Percentiles rank a stretch among this genome's conserved stretches.
Evolutionary conservation across 1,140 invertebrate genomes (phyloP).

Genomic region (Nephotettix cincticeps): DNA sequence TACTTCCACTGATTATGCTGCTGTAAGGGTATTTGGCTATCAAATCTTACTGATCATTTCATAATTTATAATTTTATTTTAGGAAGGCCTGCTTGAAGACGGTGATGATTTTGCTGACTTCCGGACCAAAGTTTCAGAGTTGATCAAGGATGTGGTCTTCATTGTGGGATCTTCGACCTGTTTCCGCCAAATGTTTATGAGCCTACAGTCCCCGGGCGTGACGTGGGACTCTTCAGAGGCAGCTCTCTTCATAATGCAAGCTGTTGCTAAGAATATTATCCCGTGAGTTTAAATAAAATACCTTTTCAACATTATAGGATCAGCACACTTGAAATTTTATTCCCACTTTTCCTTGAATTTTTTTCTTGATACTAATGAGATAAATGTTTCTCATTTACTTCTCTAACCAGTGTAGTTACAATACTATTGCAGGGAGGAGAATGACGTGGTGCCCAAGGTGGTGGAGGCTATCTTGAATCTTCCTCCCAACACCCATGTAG

Average conservation of each 20-base stretch:
- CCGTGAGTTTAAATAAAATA: constrained; percentile 71
- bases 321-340: no score
- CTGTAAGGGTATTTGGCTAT: neutral
- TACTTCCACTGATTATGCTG: no score
- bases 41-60: constrained; percentile 22
- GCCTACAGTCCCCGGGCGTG: constrained; percentile 60
- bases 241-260: constrained; percentile 94
- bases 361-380: neutral
- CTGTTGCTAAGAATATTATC: constrained; percentile 92
- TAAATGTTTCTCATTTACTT: neutral
- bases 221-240: constrained; percentile 94
- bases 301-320: neutral
- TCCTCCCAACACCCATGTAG: constrained; percentile 81
- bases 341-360: no score
- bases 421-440: constrained; percentile 74
- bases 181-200: constrained; percentile 88
- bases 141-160: constrained; percentile 97
- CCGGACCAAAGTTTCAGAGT: constrained; percentile 82
- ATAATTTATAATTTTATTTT: constrained; percentile 34
- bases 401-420: neutral
- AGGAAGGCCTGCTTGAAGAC: constrained; percentile 86
- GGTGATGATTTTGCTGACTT: constrained; percentile 87
- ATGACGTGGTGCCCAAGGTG: constrained; percentile 88
- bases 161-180: constrained; percentile 90
- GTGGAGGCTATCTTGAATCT: constrained; percentile 87